Evolutionary conservation across 2,888 invertebrate species (phyloP), one percentile per base, ranked within the genome.

Genomic region (Philhelius pedissequus): DNA sequence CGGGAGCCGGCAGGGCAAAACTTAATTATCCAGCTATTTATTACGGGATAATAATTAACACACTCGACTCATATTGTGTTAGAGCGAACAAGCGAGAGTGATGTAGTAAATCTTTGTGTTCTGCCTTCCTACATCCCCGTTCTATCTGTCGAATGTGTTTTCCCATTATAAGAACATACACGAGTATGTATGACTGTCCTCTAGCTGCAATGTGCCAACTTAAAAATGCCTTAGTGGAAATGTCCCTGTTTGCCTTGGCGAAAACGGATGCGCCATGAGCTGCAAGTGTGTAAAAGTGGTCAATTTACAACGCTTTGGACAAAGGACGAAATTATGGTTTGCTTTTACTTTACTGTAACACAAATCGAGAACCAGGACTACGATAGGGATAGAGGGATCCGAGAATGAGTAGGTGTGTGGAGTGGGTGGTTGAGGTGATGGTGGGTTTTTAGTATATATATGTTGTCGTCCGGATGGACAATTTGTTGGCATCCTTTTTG

Each of bases 31-130:
- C 80, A 71, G 80, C 84, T 84, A 84, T 84, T 84, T 84, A 84
- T 84, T 84, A 80, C 75, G 75, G 80, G 80, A 80, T 84, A 84
- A 84, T 84, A 84, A 84, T 84, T 84, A 84, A 84, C 84, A 84
- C 80, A 75, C 84, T 80, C 84, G 52, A 69, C 73, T 68, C 68
- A 54, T 76, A 73, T 68, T 74, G 79, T 74, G 64, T 70, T 74
- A 60, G 80, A 56, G 80, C 27, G 84, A 75, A 62, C 60, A 54
- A 27, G 60, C 75, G 52, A 79, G 52, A 79, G 75, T 84, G 84
- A 80, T 66, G 80, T 76, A 84, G 84, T 80, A 76, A 84, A 84
- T 83, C 84, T 76, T 76, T 76, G 60, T 43, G 30, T n/a, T n/a
- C 18, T 18, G 7, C 30, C 30, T 48, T 25, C 30, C 27, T 8